phyloP scores from a whole-genome alignment of 2,888 invertebrate species.

The Xylophagus ater region DNA sequence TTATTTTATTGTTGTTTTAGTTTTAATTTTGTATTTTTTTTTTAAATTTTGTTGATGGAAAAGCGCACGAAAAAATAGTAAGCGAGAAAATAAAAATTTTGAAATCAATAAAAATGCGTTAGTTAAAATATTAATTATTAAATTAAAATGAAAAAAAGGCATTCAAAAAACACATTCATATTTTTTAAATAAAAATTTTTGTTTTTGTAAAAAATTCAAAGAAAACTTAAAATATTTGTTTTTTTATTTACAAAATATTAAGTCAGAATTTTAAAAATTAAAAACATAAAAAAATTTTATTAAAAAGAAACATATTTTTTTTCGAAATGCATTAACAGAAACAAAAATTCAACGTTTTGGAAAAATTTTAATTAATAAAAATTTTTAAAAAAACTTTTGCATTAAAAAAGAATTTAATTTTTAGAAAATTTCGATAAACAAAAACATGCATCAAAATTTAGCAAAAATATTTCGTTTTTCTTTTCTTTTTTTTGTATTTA shows the following conservation, averaged over 20 bases:
- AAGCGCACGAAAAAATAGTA: conserved; percentile 20
- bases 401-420: no score
- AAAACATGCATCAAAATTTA: conserved; percentile 14
- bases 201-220: no score
- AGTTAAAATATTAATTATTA: conserved; percentile 7
- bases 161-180: conserved; percentile 2
- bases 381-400: no score
- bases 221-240: conserved; percentile 12
- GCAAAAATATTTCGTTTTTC: neutral
- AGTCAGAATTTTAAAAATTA: conserved; percentile 7
- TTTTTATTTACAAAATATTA: conserved; percentile 9
- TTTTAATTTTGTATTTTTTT: conserved; percentile 15
- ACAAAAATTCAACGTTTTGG: no score
- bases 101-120: conserved; percentile 9
- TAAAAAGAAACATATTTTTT: conserved; percentile 17
- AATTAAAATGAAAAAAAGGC: no score
- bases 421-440: conserved; percentile 18
- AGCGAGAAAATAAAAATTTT: conserved; percentile 9
- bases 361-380: no score
- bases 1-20: conserved; percentile 13
- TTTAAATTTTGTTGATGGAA: conserved; percentile 18
- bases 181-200: conserved; percentile 4
- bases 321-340: no score
- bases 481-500: conserved; percentile 8
- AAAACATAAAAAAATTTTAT: conserved; percentile 17